These are phyloP conservation scores for Dipodomys stephensi DNA, from an alignment of 2,113 vertebrate species.

Conservation along the genomic window DNA sequence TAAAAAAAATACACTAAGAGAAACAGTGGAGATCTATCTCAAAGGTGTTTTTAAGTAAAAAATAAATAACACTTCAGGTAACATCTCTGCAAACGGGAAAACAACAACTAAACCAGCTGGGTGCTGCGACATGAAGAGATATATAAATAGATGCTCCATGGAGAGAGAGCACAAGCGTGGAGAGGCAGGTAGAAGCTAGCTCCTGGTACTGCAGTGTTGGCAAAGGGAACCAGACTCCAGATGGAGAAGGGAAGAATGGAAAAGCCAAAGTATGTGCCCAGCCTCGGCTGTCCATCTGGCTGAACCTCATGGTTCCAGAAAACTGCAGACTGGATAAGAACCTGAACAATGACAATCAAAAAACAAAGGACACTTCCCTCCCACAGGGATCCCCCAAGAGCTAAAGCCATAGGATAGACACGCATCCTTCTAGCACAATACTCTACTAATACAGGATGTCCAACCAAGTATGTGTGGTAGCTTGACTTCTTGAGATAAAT, in stretches of 20 bases:
- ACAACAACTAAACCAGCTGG: slow-evolving; percentile 54
- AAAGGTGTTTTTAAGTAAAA: not conserved
- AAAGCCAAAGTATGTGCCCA: slow-evolving; percentile 6
- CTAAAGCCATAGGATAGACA: not conserved
- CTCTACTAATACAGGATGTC: not conserved
- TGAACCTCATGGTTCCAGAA: not conserved
- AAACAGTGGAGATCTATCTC: not conserved
- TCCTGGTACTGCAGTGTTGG: slow-evolving; percentile 32
- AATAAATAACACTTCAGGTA: slow-evolving; percentile 56
- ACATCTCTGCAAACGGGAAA: slow-evolving; percentile 40
- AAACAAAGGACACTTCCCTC: not conserved
- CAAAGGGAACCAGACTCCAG: slow-evolving; percentile 68
- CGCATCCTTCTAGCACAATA: not conserved
- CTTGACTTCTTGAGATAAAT: not conserved
- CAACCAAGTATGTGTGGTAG: not conserved
- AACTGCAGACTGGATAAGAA: slow-evolving; percentile 35
- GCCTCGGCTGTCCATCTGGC: slow-evolving; percentile 73
- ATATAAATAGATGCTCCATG: slow-evolving; percentile 67
- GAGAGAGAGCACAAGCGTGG: not conserved
- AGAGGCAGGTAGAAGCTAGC: slow-evolving; percentile 58
- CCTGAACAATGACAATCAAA: not conserved
- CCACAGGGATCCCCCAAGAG: not conserved
- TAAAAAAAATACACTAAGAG: not conserved
- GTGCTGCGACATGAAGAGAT: slow-evolving; percentile 38
- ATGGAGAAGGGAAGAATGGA: slow-evolving; percentile 62